Evolutionary conservation across 1,140 invertebrate species (phyloP).

Genomic region (Caerostris extrusa): DNA sequence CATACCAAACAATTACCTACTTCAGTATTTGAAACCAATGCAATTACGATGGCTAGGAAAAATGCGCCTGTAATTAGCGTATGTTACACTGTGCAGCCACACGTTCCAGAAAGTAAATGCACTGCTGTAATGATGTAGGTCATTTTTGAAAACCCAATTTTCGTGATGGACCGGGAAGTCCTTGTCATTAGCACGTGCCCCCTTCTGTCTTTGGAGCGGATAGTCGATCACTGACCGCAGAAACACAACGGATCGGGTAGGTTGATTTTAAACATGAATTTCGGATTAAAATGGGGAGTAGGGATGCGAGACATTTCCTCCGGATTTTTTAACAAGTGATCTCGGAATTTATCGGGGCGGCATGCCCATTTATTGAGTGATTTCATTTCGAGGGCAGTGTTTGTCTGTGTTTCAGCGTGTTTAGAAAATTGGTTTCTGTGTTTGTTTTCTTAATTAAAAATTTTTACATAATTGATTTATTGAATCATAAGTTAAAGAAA

Average conservation of each 20-base stretch:
- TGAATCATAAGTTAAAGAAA: too few species aligned
- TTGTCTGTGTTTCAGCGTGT: too few species aligned
- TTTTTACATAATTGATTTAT: too few species aligned
- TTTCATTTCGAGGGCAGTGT: too few species aligned
- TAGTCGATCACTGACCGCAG: background rate
- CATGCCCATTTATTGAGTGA: too few species aligned
- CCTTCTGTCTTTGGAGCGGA: background rate
- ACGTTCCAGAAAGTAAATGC: background rate
- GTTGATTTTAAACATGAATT: background rate
- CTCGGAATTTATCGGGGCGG: too few species aligned
- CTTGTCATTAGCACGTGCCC: background rate
- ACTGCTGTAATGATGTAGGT: background rate
- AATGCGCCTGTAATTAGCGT: background rate
- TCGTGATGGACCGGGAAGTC: slow-evolving; percentile 14
- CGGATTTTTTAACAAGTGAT: too few species aligned
- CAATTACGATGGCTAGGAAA: background rate
- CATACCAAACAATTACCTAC: too few species aligned
- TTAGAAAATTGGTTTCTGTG: too few species aligned
- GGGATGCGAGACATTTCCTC: background rate
- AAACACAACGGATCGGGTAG: background rate
- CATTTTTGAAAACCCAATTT: slow-evolving; percentile 26
- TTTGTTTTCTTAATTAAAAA: too few species aligned
- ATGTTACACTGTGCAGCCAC: background rate
- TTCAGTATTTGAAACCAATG: background rate
- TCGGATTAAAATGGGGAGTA: background rate